Conservation (phyloP, 2,113 vertebrate species). For the Ellobius talpinus region DNA sequence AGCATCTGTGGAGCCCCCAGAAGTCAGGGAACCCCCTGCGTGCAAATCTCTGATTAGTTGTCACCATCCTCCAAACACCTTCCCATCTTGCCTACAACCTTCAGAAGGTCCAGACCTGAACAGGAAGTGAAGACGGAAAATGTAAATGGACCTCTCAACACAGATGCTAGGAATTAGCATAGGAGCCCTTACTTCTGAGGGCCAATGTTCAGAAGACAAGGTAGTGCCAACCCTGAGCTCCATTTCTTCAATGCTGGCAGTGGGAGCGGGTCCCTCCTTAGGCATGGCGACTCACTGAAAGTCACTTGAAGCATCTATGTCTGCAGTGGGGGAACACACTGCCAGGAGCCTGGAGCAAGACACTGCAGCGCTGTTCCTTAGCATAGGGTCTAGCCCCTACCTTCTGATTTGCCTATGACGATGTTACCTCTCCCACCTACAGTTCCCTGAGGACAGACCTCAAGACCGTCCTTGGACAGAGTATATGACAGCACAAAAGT, state of each 20-base stretch:
- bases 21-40: neutral
- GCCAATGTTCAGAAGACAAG: neutral
- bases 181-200: neutral
- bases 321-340: fast-evolving
- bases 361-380: neutral
- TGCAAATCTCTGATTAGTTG: neutral
- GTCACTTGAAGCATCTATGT: neutral
- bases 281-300: neutral
- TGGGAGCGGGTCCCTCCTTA: neutral
- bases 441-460: neutral
- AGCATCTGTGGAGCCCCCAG: neutral
- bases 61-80: neutral
- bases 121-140: neutral
- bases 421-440: neutral
- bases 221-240: neutral
- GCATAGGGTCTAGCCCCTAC: neutral
- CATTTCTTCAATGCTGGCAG: neutral
- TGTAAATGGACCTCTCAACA: neutral
- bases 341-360: neutral
- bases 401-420: neutral
- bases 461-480: neutral
- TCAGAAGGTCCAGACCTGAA: slow-evolving; percentile 1
- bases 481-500: neutral
- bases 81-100: neutral
- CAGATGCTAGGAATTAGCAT: neutral